Conservation (phyloP, 2,797 vertebrate genomes). For the Lutra lutra region DNA sequence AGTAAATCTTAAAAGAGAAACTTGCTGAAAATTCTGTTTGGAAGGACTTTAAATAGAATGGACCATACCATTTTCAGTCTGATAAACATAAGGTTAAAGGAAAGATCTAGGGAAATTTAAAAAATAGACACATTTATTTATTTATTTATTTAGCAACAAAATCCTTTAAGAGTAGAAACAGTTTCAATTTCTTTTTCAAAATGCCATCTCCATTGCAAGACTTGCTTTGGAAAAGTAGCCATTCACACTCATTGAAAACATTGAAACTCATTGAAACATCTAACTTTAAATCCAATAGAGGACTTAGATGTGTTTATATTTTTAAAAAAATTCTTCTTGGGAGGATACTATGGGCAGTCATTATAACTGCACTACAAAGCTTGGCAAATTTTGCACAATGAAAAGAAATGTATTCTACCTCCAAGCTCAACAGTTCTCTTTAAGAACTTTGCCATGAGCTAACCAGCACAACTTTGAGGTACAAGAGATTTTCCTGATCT, state of each 20-base stretch:
- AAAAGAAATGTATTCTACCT: neutral
- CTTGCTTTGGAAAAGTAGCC: slow-evolving; percentile 18
- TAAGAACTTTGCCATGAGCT: neutral
- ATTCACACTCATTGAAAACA: neutral
- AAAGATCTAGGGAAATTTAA: neutral
- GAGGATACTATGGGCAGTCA: neutral
- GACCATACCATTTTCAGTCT: neutral
- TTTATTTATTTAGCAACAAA: neutral
- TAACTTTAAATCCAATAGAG: neutral
- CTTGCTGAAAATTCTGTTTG: neutral
- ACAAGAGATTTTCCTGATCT: neutral
- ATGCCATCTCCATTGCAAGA: neutral
- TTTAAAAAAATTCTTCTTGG: neutral
- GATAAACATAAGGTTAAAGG: neutral
- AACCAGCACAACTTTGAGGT: neutral
- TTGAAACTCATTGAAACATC: neutral
- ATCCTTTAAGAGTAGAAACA: neutral
- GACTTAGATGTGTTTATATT: neutral
- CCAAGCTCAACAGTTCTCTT: neutral
- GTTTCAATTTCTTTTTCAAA: slow-evolving; percentile 43
- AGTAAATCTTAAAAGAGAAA: neutral
- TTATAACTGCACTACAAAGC: neutral
- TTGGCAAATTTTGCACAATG: neutral
- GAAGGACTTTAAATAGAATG: slow-evolving; percentile 19
- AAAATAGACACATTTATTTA: neutral